Evolutionary conservation across 1,140 invertebrate genomes (phyloP), one percentile per base, ranked within the genome.

Genomic region (Caerostris extrusa): DNA sequence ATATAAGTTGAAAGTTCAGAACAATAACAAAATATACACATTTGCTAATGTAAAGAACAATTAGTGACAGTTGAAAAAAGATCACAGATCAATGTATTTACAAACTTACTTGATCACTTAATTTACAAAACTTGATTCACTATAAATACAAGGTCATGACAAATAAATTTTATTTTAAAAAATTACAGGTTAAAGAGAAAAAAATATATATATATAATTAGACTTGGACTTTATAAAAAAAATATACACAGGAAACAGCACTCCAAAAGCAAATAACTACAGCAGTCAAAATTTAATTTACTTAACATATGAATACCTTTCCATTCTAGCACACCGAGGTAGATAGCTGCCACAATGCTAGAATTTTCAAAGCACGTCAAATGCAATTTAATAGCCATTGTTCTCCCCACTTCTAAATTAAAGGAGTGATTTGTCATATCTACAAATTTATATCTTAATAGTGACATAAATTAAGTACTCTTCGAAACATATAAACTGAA

Each of bases 261-360:
- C 19, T 93, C 83, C 91, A 86, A 93, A 93, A 86, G 77, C n/a
- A 91, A 34, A 85, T 19, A 69, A 10, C 82, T 71, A 34, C 55
- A 90, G 67, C 67, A 69, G n/a, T 69, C 58, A 85, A 17, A 57
- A 58, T n/a, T 83, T 56, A 83, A 83, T 83, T 57, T 60, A 85
- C 83, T 58, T 57, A 58, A 85, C 83, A 85, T 34, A 85, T 56
- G 50, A 81, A 77, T 58, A 81, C 90, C 60, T 86, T 93, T 77
- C 34, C 53, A 19, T 87, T 93, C 86, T 87, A 93, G 85, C 92
- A 89, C 34, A 87, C 53, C 57, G 86, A 93, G 86, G 92, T 93
- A 93, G 92, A 64, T 93, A 93, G 92, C 92, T 93, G 92, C 92
- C 92, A 93, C 55, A 34, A 82, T 89, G 71, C 86, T 93, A 93